Conservation (phyloP, 2,113 vertebrate genomes). For the Myotis brandtii region DNA sequence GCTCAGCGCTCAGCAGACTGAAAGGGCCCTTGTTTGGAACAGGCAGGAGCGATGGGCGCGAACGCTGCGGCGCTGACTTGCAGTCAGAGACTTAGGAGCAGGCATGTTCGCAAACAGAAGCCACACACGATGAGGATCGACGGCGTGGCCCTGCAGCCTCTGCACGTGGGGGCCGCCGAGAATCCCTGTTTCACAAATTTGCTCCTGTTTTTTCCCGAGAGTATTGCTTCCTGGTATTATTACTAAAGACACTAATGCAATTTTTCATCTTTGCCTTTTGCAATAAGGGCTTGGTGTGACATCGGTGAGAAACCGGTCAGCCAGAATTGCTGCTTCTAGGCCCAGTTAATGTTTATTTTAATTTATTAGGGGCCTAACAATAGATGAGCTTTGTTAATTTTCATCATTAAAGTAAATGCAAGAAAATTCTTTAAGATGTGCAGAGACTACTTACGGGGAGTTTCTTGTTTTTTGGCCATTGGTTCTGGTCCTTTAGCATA, state of each 20-base stretch:
- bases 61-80: background rate
- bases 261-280: background rate
- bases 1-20: background rate
- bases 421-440: background rate
- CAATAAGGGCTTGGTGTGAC: background rate
- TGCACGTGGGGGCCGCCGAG: background rate
- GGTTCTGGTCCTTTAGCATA: background rate
- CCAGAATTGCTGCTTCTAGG: background rate
- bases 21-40: background rate
- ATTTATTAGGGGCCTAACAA: background rate
- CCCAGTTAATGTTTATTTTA: background rate
- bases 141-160: background rate
- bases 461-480: background rate
- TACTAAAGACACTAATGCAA: background rate
- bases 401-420: constrained; percentile 4
- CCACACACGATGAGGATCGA: background rate
- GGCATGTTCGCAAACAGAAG: background rate
- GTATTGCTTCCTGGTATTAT: background rate
- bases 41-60: background rate
- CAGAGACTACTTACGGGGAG: background rate
- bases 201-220: background rate
- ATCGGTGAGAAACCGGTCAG: background rate
- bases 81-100: background rate
- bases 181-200: background rate
- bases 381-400: background rate